Base-by-base conservation (phyloP, 1,140 invertebrate species). In the Sycophaga agraensis region DNA sequence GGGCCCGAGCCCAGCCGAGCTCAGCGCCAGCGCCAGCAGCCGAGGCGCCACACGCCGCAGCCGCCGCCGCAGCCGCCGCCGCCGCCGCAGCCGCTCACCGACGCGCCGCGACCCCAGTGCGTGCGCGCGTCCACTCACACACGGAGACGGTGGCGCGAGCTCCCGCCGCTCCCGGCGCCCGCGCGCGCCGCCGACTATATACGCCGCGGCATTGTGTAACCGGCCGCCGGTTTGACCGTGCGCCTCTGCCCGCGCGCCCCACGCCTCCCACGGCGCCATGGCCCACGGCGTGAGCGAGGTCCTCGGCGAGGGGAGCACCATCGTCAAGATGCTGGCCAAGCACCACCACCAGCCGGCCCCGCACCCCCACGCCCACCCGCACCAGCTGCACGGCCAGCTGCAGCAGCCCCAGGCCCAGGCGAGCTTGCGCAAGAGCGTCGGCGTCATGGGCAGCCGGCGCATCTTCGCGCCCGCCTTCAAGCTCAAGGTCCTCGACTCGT, bases 401-500 rank as follows among this genome's bases (percentile, higher is more conserved):
- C 58, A 64, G 19, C 26, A 22, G 14, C 43, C 58, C 43, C 77
- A 78, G 73, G 72, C 73, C 66, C 76, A 73, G 63, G 72, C 71
- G 71, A 72, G 68, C 49, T 72, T 80, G 57, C 74, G 81, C 48
- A 85, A 83, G 66, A 81, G 77, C 8, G 76, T 81, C 28, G 79
- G 80, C 14, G 84, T 82, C 37, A 83, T 86, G 83, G 90, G 90
- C 34, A 91, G 89, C 49, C 82, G 91, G 45, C 85, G 91, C 24
- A 93, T 92, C 70, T 94, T 93, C 68, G 86, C 91, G 68, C 89
- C 90, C 63, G 86, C 90, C 69, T 94, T 94, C 75, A 94, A 92
- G 76, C 82, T 92, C 48, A 89, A 90, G 82, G 91, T 94, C 63
- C 82, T 94, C 57, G 90, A 92, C 72, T 92, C 91, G 19, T 94